These are phyloP conservation scores for Siniperca undulata DNA, from an alignment of 2,797 vertebrate genomes.

Conservation along the genomic window DNA sequence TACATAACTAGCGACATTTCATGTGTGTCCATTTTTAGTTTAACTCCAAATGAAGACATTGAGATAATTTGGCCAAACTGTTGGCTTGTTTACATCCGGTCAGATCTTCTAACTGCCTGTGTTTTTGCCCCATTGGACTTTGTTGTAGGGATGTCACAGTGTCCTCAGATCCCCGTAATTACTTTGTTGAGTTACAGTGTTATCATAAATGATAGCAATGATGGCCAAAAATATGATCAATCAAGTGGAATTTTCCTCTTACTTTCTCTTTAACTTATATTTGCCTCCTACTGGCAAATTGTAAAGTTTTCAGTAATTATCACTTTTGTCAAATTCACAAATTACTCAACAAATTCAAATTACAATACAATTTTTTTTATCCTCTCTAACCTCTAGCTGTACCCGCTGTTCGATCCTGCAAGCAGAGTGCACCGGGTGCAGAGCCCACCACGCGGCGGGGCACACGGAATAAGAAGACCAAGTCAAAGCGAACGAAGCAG, in stretches of 20 bases:
- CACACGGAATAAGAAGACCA: conserved; percentile 90
- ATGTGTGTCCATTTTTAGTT: background rate
- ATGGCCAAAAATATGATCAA: background rate
- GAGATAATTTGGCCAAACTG: too few species aligned
- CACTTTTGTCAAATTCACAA: background rate
- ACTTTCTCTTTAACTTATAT: background rate
- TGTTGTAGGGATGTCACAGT: too few species aligned
- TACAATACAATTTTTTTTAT: background rate
- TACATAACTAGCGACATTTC: background rate
- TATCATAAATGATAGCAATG: background rate
- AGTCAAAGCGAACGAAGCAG: conserved; percentile 89
- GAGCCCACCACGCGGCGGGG: conserved; percentile 76
- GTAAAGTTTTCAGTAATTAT: background rate
- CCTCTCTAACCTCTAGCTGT: conserved; percentile 51
- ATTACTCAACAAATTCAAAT: background rate
- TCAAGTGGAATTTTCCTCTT: background rate
- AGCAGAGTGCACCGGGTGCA: conserved; percentile 66
- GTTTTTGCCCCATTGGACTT: too few species aligned
- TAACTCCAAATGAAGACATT: background rate
- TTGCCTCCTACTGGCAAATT: background rate
- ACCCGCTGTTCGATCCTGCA: conserved; percentile 72
- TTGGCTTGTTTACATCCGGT: background rate
- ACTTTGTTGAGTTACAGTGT: background rate
- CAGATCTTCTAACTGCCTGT: background rate
- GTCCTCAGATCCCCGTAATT: background rate